Percentiles rank a stretch among this genome's conserved stretches.
phyloP scores from a whole-genome alignment of 2,888 invertebrate genomes.

The Leuctra nigra region DNA sequence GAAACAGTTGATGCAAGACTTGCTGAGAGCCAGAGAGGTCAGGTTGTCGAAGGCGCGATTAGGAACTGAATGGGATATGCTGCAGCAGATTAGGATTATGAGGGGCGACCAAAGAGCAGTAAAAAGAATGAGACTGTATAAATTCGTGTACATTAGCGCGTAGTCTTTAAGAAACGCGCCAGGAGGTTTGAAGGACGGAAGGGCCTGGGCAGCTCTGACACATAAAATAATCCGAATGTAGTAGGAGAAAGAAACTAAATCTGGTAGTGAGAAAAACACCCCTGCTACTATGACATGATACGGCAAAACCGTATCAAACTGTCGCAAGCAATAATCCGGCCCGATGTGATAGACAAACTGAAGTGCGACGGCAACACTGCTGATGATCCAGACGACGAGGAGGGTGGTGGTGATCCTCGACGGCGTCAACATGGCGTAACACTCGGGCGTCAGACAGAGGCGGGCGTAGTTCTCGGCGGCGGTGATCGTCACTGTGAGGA shows the following conservation, averaged over 20 bases:
- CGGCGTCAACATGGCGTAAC: constrained; percentile 44
- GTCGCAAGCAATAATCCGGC: constrained; percentile 60
- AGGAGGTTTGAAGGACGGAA: constrained; percentile 56
- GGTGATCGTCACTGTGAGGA: constrained; percentile 55
- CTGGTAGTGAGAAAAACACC: constrained; percentile 52
- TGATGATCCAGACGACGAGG: constrained; percentile 50
- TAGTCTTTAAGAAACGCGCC: constrained; percentile 56
- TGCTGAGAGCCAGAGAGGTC: constrained; percentile 62
- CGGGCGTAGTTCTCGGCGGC: constrained; percentile 60
- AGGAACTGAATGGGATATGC: constrained; percentile 41
- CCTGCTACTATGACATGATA: constrained; percentile 51
- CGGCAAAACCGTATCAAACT: constrained; percentile 46
- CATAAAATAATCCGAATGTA: constrained; percentile 46
- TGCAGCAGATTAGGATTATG: constrained; percentile 50
- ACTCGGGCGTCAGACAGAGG: constrained; percentile 47
- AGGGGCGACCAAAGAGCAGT: constrained; percentile 63
- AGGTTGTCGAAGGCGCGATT: constrained; percentile 56
- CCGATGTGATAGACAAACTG: constrained; percentile 56
- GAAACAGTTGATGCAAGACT: constrained; percentile 60
- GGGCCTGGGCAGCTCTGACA: constrained; percentile 46
- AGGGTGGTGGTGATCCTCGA: constrained; percentile 48
- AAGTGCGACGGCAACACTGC: constrained; percentile 48
- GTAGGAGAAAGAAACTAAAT: constrained; percentile 44
- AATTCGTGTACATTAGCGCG: constrained; percentile 54
- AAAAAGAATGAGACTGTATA: constrained; percentile 56